Base-by-base conservation (phyloP, 2,888 invertebrate species). In the Carterocephalus palaemon region DNA sequence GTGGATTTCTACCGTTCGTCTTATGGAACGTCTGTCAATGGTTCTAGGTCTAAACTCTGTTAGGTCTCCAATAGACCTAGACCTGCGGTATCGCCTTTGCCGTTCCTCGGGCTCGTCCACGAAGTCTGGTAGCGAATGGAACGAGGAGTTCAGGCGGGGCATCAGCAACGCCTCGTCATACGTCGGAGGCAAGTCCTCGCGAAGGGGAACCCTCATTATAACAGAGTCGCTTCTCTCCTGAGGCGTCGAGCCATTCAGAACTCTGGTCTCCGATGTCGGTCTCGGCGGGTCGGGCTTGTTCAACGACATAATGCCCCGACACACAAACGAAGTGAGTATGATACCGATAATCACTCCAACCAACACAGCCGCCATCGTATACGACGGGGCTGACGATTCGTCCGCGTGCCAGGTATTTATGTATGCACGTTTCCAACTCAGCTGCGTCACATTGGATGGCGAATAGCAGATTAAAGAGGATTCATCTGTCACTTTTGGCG, bases 111-210 rank as follows among this genome's bases (percentile, higher is more conserved):
- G 59, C 19, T 71, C 75, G 9, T 83, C 82, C 0, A 88, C 64
- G 12, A 87, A 81, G 50, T 86, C 87, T 29, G 88, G 86, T 8
- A 88, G 54, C 0, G 90, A 90, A 54, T 90, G 89, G 54, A 89
- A 90, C 0, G 91, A 91, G 1, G 90, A 73, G 52, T 90, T 90
- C 36, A 92, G 63, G 46, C 91, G 89, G 4, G 93, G 92, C 90
- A 94, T 91, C 20, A 91, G 77, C 15, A 94, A 74, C 0, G 94
- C 94, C 67, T 93, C 94, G 46, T 92, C 92, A 60, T 94, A 94
- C 6, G 89, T 91, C 0, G 94, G 94, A 23, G 94, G 91, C 1
- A 75, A 61, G 51, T 86, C 86, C 32, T 82, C 81, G 0, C 55
- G 64, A 20, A 83, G 46, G 6, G 83, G 82, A 23, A 83, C 65